Percentiles rank a stretch among this genome's conserved stretches.
Conservation (phyloP, 2,797 vertebrate species). For the Microtus obscurus region DNA sequence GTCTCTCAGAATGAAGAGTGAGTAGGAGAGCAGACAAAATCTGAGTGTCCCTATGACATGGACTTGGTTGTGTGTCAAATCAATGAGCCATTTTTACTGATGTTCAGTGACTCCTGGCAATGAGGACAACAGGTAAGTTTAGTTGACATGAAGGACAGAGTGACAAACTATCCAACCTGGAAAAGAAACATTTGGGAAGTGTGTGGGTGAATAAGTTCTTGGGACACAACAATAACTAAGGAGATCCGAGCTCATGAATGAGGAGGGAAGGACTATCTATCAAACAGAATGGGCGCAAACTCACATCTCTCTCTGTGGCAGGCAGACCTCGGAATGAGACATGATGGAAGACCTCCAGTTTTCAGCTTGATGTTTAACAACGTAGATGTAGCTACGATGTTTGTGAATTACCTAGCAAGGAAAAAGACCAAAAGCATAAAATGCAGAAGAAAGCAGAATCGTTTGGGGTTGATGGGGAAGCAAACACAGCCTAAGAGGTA, state of each 20-base stretch:
- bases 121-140: neutral
- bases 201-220: neutral
- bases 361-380: neutral
- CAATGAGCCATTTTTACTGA: neutral
- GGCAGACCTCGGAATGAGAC: neutral
- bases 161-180: neutral
- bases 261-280: neutral
- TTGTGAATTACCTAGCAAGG: neutral
- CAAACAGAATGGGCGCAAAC: neutral
- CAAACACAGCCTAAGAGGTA: neutral
- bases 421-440: neutral
- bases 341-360: neutral
- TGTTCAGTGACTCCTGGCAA: neutral
- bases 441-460: conserved; percentile 18
- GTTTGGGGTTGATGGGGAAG: neutral
- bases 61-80: neutral
- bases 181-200: neutral
- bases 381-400: neutral
- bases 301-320: neutral
- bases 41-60: neutral
- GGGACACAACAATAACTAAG: neutral
- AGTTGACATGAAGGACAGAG: neutral
- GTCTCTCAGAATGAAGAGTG: neutral
- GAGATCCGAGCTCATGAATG: neutral
- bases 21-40: conserved; percentile 20